phyloP scores from a whole-genome alignment of 2,797 vertebrate species.

The Dallia pectoralis region DNA sequence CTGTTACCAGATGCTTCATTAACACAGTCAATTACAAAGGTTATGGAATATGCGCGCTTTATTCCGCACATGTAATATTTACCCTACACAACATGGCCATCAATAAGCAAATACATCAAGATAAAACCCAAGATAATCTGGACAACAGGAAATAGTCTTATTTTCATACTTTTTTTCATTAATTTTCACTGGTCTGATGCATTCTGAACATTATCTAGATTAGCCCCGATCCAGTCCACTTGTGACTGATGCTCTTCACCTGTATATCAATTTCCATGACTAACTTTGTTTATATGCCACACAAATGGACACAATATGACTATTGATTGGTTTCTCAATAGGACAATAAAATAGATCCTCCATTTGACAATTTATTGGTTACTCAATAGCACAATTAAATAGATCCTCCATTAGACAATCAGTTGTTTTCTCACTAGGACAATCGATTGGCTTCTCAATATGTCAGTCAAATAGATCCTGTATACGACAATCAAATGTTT shows the following conservation, averaged over 20 bases:
- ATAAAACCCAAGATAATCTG: neutral
- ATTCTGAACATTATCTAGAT: neutral
- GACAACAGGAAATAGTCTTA: slow-evolving; percentile 7
- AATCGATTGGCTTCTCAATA: no score
- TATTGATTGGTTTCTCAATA: no score
- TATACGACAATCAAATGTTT: no score
- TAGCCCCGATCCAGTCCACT: neutral
- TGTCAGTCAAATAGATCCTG: no score
- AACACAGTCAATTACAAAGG: slow-evolving; percentile 48
- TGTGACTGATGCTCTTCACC: neutral
- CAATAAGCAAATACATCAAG: slow-evolving; percentile 14
- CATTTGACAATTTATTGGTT: no score
- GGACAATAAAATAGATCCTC: no score
- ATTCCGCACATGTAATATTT: slow-evolving; percentile 36
- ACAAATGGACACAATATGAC: neutral
- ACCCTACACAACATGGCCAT: slow-evolving; percentile 6
- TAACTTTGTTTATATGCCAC: neutral
- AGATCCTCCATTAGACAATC: no score
- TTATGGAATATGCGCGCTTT: slow-evolving; percentile 49
- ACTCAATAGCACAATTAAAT: no score
- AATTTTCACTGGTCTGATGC: neutral
- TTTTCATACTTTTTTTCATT: neutral
- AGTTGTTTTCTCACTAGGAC: no score
- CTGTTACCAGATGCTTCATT: slow-evolving; percentile 65
- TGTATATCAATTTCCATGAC: neutral